phyloP scores from a whole-genome alignment of 2,797 vertebrate genomes.

The Microctenopoma stevenorrisi region DNA sequence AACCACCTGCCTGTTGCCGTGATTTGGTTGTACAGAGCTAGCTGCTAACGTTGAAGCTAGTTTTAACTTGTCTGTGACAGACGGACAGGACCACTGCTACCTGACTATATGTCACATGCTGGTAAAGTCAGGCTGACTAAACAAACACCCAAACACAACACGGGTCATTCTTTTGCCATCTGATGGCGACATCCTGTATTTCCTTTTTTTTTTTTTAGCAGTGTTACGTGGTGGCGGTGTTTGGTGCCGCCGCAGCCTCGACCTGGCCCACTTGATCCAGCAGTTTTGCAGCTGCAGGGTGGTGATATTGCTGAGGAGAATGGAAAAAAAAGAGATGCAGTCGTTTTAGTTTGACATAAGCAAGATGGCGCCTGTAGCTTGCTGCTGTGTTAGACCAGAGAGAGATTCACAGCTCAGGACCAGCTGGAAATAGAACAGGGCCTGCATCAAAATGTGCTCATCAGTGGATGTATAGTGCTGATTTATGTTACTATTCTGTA shows the following conservation, averaged over 20 bases:
- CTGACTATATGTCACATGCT: background rate
- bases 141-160: background rate
- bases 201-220: no score
- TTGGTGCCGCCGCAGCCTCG: slow-evolving; percentile 12
- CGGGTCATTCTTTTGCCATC: no score
- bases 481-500: background rate
- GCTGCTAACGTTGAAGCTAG: slow-evolving; percentile 16
- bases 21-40: background rate
- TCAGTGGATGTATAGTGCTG: background rate
- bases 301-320: slow-evolving; percentile 55
- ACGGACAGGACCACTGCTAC: no score
- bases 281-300: slow-evolving; percentile 31
- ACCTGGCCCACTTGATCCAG: slow-evolving; percentile 10
- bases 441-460: background rate
- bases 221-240: background rate
- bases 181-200: no score
- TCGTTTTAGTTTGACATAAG: slow-evolving; percentile 59
- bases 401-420: slow-evolving; percentile 15
- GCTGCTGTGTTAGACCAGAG: slow-evolving; percentile 36
- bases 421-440: slow-evolving; percentile 22
- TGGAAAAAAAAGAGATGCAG: slow-evolving; percentile 56
- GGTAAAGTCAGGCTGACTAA: no score
- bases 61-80: no score
- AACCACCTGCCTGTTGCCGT: background rate
- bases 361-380: slow-evolving; percentile 77